Conservation (phyloP, 2,113 vertebrate species). For the Colinus virginianus region DNA sequence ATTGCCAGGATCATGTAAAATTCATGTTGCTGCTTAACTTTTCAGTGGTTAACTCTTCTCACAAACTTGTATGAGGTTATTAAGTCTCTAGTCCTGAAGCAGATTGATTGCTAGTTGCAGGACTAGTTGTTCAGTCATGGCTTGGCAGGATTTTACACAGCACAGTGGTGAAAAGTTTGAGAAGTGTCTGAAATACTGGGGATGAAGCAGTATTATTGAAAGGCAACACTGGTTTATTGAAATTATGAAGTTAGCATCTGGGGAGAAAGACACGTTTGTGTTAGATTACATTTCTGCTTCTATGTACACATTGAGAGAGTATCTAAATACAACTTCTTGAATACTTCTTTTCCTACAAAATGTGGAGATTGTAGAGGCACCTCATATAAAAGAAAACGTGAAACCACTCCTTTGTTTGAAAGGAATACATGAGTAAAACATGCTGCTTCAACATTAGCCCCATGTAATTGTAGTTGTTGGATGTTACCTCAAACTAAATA, state of each 20-base stretch:
- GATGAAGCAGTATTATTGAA: background rate
- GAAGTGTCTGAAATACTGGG: background rate
- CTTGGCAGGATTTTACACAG: background rate
- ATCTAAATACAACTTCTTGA: background rate
- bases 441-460: background rate
- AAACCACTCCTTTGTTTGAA: background rate
- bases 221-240: background rate
- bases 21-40: background rate
- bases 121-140: background rate
- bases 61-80: background rate
- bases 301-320: background rate
- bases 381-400: background rate
- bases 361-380: background rate
- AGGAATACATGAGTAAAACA: fast-evolving
- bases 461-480: background rate
- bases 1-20: background rate
- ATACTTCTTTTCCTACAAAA: background rate
- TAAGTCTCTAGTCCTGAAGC: background rate
- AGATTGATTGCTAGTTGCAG: background rate
- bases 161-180: background rate
- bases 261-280: background rate
- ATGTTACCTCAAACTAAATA: background rate
- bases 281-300: background rate
- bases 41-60: background rate
- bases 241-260: background rate